Conservation (phyloP, 2,113 vertebrate species). For the Taurulus bubalis region DNA sequence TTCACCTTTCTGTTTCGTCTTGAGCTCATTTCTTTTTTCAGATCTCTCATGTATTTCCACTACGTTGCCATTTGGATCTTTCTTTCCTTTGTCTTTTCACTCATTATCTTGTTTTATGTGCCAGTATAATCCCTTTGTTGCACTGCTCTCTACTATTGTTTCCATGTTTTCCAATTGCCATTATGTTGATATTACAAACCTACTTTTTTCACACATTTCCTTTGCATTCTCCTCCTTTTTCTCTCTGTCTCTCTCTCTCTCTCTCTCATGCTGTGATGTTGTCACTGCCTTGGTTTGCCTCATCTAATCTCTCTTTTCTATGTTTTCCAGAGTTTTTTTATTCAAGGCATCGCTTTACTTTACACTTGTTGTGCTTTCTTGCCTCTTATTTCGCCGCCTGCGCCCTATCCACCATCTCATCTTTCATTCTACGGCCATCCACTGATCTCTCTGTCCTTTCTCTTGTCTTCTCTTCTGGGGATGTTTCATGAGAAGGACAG, state of each 20-base stretch:
- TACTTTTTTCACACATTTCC: constrained; percentile 35
- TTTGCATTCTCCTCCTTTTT: constrained; percentile 48
- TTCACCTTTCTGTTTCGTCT: not conserved
- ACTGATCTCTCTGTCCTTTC: constrained; percentile 88
- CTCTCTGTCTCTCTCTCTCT: constrained; percentile 24
- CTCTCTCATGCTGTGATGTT: constrained; percentile 59
- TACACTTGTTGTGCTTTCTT: constrained; percentile 70
- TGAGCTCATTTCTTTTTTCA: constrained; percentile 5
- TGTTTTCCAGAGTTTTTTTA: constrained; percentile 88
- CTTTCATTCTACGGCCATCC: constrained; percentile 85
- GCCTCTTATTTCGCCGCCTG: constrained; percentile 52
- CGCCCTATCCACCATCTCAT: constrained; percentile 48
- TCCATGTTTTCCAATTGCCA: constrained; percentile 51
- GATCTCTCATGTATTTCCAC: not conserved
- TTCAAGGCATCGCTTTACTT: constrained; percentile 81
- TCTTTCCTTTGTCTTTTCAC: constrained; percentile 23
- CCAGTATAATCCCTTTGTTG: constrained; percentile 27
- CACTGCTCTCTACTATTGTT: constrained; percentile 47
- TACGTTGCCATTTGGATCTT: not conserved
- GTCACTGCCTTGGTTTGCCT: constrained; percentile 65
- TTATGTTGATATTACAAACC: constrained; percentile 46
- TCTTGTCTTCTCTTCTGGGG: constrained; percentile 88
- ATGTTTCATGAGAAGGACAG: constrained; percentile 93
- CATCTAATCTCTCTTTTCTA: constrained; percentile 87
- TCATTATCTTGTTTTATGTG: constrained; percentile 20